Evolutionary conservation across 2,797 vertebrate genomes (phyloP).

Genomic region (Varecia variegata): DNA sequence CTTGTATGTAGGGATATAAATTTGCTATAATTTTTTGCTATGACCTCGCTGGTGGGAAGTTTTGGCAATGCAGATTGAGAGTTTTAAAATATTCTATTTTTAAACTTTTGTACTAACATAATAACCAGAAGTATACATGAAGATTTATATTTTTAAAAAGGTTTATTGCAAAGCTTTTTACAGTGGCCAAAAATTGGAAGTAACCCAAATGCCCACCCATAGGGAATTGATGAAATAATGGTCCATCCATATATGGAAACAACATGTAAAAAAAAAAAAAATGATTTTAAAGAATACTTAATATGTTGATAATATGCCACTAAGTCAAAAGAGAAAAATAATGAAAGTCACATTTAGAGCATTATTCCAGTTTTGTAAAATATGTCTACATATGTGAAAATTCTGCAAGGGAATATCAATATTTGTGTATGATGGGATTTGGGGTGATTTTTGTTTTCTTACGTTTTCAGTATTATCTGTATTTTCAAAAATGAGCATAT

Average conservation of each 20-base stretch:
- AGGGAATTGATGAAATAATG: not conserved
- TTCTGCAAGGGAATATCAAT: not conserved
- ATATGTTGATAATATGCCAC: not conserved
- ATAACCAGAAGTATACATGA: not conserved
- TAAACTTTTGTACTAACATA: not conserved
- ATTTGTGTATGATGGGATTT: slow-evolving; percentile 35
- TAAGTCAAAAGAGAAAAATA: slow-evolving; percentile 7
- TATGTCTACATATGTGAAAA: not conserved
- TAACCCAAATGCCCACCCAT: not conserved
- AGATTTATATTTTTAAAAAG: slow-evolving; percentile 2
- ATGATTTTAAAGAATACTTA: slow-evolving; percentile 19
- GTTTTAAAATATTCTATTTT: slow-evolving; percentile 36
- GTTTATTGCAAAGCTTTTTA: slow-evolving; percentile 24
- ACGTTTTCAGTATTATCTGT: slow-evolving; percentile 26
- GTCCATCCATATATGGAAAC: not conserved
- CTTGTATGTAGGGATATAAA: not conserved
- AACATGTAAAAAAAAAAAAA: not conserved
- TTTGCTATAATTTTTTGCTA: slow-evolving; percentile 16
- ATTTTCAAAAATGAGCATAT: slow-evolving; percentile 56
- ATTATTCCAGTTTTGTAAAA: not conserved
- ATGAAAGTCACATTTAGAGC: slow-evolving; percentile 4
- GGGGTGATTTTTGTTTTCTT: slow-evolving; percentile 57
- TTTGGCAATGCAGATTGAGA: not conserved
- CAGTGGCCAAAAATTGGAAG: not conserved
- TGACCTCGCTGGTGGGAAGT: not conserved